Evolutionary conservation across 2,888 invertebrate genomes (phyloP), one percentile per base, ranked within the genome.

Genomic region (Lithophane socia): DNA sequence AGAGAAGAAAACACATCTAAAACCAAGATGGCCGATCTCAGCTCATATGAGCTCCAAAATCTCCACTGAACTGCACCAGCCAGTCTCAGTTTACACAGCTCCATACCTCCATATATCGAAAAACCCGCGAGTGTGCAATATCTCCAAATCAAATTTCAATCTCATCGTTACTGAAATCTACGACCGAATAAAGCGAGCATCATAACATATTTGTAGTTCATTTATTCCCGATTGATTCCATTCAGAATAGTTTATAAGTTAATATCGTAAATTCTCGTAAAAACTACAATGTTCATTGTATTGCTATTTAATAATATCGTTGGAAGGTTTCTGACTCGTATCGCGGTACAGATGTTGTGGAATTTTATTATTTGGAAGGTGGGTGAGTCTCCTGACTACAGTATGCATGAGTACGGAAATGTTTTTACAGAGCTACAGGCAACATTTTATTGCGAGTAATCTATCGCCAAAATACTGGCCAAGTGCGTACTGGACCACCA

Each of bases 231-330:
- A 73, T 85, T 80, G 85, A 69, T 81, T 72, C 60, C 47, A 80
- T 67, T 61, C 58, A n/a, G 58, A 56, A 79, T 83, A 72, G 73
- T 67, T 70, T 42, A 49, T 76, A 54, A 58, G 42, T 60, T 73
- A 76, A 72, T 79, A 79, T 72, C 72, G 63, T 82, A 67, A 71
- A 79, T 79, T 60, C 44, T 52, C 16, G 60, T 75, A 75, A 61
- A 82, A 73, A 77, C 49, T 70, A 52, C 44, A 29, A 24, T 37
- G 52, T 74, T 47, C 58, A 67, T 74, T 69, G 75, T 80, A 76
- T 81, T 77, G 63, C 64, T 63, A 58, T 83, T 81, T 81, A 83
- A 85, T 81, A 85, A 85, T 77, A 77, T 60, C 61, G 61, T 70
- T 49, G 18, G 54, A 10, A 66, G 72, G 69, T 83, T 73, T 81